phyloP scores from a whole-genome alignment of 2,113 vertebrate genomes.

The Alosa alosa region DNA sequence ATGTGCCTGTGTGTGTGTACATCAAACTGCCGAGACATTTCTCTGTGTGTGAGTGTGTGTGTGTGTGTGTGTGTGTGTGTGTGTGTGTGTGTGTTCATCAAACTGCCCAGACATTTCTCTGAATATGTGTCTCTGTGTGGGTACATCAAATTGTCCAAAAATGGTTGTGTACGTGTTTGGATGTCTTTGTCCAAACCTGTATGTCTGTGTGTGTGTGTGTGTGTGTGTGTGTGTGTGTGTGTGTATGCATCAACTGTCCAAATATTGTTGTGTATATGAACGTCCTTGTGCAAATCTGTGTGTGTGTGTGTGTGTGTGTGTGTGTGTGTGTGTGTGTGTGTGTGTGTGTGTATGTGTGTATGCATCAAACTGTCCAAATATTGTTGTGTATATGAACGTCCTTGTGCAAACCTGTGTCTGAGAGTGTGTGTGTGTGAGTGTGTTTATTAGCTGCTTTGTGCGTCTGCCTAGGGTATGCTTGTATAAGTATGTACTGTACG shows the following conservation, averaged over 20 bases:
- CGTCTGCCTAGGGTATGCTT: too few relatives aligned
- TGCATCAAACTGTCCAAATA: not conserved
- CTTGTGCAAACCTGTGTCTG: too few relatives aligned
- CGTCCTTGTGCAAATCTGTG: too few relatives aligned
- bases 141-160: too few relatives aligned
- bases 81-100: not conserved
- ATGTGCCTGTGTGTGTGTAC: not conserved
- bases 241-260: too few relatives aligned
- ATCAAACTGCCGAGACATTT: not conserved
- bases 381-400: too few relatives aligned
- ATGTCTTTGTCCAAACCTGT: conserved; percentile 28
- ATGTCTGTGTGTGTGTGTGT: conserved; percentile 13
- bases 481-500: too few relatives aligned
- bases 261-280: too few relatives aligned
- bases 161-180: conserved; percentile 16
- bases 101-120: not conserved
- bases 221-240: not conserved
- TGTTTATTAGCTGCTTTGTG: too few relatives aligned
- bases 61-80: not conserved
- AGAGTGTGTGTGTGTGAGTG: too few relatives aligned
- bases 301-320: too few relatives aligned
- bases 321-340: too few relatives aligned
- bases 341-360: conserved; percentile 25
- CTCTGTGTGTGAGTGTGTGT: not conserved
- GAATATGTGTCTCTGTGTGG: not conserved